Evolutionary conservation across 2,888 invertebrate genomes (phyloP), one percentile per base, ranked within the genome.

Genomic region (Polydrusus pterygomalis): DNA sequence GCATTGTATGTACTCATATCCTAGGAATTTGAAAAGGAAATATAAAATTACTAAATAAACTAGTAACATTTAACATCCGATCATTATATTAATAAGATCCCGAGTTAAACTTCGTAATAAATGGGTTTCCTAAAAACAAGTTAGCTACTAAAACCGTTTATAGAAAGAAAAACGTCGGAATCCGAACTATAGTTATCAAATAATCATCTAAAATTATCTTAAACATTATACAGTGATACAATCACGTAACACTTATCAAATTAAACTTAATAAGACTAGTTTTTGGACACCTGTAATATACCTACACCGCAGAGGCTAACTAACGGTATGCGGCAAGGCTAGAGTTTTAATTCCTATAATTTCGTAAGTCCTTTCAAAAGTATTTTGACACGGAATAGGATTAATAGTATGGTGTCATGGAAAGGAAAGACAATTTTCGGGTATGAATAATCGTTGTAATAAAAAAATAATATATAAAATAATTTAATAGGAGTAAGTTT

Each of bases 301-400:
- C 38, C 11, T 60, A 15, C 15, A 60, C 58, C 58, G 58, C 58
- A 60, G 3, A 60, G 58, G 38, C 11, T 43, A 40, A n/a, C 18
- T 20, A 18, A 17, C 56, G 56, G 51, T 68, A 65, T 65, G 68
- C 68, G 56, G 68, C 51, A 68, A 20, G 68, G 51, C 30, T 68
- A 68, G 34, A 40, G 38, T 25, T 20, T 25, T 68, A 68, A 68
- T 68, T 68, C 56, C 68, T 68, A 68, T 68, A 68, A 68, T 68
- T 68, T 54, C 0, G 17, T 40, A 68, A 54, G 68, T 68, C 56
- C 68, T 54, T 68, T 68, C 38, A 38, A 51, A 68, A 68, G 54
- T 51, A 13, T 40, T 68, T 68, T 68, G 68, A 68, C 68, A 68
- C 68, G 68, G 11, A 56, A 51, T 38, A 20, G 43, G 18, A 68